Evolutionary conservation across 64 coral and sea anemone species (phyloP), one percentile per base, ranked within the genome.

Genomic region (Anthopleura sola): DNA sequence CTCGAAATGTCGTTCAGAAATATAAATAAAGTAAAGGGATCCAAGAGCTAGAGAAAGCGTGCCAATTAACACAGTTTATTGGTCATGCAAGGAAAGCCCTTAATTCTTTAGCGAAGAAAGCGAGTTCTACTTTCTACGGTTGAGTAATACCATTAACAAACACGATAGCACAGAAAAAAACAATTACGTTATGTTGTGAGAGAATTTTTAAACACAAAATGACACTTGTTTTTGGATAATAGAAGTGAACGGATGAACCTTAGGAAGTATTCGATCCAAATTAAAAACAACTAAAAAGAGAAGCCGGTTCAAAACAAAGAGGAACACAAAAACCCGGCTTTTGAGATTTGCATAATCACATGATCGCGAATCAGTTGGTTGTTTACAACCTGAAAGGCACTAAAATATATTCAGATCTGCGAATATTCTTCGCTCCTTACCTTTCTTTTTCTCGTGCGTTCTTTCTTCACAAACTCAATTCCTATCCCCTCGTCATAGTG

Each of bases 361-460:
- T 55, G 68, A 86, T 86, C 83, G 38, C 38, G 36, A 81, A 81
- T 53, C 39, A 48, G 38, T 81, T 81, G 51, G 46, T 62, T 82
- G 87, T 48, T 47, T 82, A 47, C 48, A 39, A 69, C 26, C 37
- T 82, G 31, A 56, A 83, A 49, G 64, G 44, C 15, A 75, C 49
- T 54, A 20, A 49, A 86, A 71, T n/a, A 9, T 44, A 1, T 44
- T 44, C 40, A 44, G 40, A 51, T 44, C 19, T 28, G 9, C 60
- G n/a, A 49, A 24, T n/a, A 51, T 6, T 78, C 37, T 1, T 28
- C 2, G 33, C 20, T 7, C 3, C 78, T 55, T 28, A 96, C 94
- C 94, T 96, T 96, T 90, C 94, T 88, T 64, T 96, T 96, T 29
- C 94, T 83, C 13, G 87, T 89, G 18, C 86, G 76, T 34, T 96